Conservation (phyloP, 2,888 invertebrate genomes). For the Clitarchus hookeri region DNA sequence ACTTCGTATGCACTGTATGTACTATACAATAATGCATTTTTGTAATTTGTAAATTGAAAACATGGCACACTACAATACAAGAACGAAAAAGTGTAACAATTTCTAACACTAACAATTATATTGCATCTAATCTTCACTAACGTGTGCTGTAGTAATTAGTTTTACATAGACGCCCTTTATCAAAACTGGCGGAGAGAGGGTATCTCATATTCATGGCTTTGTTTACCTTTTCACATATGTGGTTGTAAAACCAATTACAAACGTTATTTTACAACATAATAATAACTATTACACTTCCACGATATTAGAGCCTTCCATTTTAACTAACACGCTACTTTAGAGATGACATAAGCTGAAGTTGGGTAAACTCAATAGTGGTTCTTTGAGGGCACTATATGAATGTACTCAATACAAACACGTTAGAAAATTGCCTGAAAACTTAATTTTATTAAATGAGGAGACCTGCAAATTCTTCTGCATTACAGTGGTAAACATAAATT, state of each 20-base stretch:
- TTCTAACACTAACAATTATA: not conserved
- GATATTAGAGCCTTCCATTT: conserved; percentile 39
- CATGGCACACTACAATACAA: no score
- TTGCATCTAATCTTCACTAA: not conserved
- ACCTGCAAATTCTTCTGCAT: not conserved
- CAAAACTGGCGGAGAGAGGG: not conserved
- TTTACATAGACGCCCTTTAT: not conserved
- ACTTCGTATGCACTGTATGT: no score
- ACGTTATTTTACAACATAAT: conserved; percentile 6
- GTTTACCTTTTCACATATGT: not conserved
- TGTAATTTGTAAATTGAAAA: no score
- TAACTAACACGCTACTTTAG: conserved; percentile 39
- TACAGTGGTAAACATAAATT: not conserved
- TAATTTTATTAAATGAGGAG: not conserved
- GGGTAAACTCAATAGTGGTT: conserved; percentile 20
- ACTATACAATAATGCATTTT: no score
- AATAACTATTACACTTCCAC: conserved; percentile 34
- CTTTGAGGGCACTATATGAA: conserved; percentile 20
- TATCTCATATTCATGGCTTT: not conserved
- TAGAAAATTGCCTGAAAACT: conserved; percentile 17
- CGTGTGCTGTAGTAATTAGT: not conserved
- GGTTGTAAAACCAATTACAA: not conserved
- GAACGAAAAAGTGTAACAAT: not conserved
- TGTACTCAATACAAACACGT: not conserved
- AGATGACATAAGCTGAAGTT: conserved; percentile 22